Base-by-base conservation (phyloP, 2,888 invertebrate species). In the Brenthis hecate region DNA sequence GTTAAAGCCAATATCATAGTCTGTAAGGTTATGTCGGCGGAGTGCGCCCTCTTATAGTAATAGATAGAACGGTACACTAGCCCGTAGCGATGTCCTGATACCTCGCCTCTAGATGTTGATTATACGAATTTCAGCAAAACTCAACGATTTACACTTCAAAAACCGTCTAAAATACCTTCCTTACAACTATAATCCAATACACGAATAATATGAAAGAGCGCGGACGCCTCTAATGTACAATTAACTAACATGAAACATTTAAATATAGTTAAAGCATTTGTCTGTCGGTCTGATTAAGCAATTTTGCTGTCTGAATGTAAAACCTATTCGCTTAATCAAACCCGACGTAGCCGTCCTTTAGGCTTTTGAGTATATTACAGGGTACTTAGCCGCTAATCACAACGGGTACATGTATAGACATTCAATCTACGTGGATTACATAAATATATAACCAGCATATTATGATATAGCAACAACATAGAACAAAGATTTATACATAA, bases 1-100 rank as follows among this genome's bases (percentile, higher is more conserved):
- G 89, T 93, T 93, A 93, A 93, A 93, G 93, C 93, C 92, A 93
- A 92, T 92, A 89, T 91, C 68, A 87, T 90, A 93, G 93, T 93
- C 93, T 93, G 93, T 93, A 88, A 88, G 91, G 89, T 92, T 87
- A 90, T 89, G 88, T 84, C 88, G 91, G 89, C 91, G 81, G 78
- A 77, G 74, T 74, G 72, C 78, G 88, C 82, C 92, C 86, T 87
- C 88, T 86, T 85, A 88, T 88, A 89, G 79, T 88, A 73, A 75
- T 69, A 89, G 85, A 88, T 87, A 85, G 85, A 89, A 87, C 87
- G 56, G 53, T 62, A 62, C 19, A 8, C 53, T 60, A 60, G 50
- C 48, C 60, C n/a, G 32, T 28, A 28, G 28, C 11, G 13, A 28
- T 13, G 50, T 6, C 50, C 48, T 60, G 8, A 13, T 4, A 36